Conservation (phyloP, 2,888 invertebrate species). For the Plemyria rubiginata region DNA sequence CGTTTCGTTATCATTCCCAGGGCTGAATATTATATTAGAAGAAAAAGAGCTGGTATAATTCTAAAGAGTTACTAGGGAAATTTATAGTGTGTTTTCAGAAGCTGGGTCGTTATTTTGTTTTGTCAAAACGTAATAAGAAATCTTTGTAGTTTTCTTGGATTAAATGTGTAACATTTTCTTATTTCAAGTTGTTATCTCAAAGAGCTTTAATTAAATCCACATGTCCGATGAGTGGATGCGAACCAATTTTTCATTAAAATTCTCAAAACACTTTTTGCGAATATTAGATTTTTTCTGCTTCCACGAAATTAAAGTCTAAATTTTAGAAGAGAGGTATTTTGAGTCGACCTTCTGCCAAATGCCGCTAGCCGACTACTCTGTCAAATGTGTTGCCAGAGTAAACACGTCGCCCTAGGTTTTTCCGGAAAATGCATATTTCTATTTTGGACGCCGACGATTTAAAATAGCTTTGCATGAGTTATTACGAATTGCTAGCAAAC, state of each 20-base stretch:
- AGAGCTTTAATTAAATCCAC: not conserved
- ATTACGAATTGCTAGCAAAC: not conserved
- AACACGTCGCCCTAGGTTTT: constrained; percentile 18
- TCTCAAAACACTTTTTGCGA: not conserved
- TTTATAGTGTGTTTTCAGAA: too few relatives aligned
- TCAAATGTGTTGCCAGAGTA: constrained; percentile 25
- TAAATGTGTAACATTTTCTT: too few relatives aligned
- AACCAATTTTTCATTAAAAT: constrained; percentile 6
- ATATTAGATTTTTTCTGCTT: not conserved
- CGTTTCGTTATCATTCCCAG: too few relatives aligned
- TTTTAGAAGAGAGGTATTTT: constrained; percentile 14
- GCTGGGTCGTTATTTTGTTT: too few relatives aligned
- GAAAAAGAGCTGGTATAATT: too few relatives aligned
- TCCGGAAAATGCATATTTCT: constrained; percentile 23
- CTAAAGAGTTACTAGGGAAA: too few relatives aligned
- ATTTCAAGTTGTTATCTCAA: too few relatives aligned
- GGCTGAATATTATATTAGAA: too few relatives aligned
- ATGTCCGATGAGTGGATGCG: not conserved
- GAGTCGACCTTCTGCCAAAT: constrained; percentile 18
- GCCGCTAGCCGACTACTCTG: constrained; percentile 12
- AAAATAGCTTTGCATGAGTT: constrained; percentile 4
- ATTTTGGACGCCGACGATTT: constrained; percentile 14
- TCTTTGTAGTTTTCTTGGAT: too few relatives aligned
- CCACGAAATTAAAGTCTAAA: constrained; percentile 6
- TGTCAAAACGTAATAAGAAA: too few relatives aligned